Conservation (phyloP, 2,888 invertebrate genomes). For the Plagiodera versicolora region DNA sequence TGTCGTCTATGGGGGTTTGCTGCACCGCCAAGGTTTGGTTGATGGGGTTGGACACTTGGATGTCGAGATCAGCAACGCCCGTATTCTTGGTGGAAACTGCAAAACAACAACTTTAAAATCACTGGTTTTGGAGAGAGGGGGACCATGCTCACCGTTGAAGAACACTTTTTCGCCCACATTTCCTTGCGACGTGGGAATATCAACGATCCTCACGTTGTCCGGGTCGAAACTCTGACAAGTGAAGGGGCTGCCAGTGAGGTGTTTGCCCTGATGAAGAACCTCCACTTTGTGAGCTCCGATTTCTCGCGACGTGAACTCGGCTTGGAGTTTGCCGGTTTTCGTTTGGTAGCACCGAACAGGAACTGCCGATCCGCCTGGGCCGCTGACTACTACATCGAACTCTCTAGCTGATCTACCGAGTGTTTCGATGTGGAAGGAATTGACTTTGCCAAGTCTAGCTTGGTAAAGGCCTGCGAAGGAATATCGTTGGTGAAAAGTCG, state of each 20-base stretch:
- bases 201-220: conserved; percentile 76
- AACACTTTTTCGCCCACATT: conserved; percentile 81
- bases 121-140: no score
- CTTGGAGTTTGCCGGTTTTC: conserved; percentile 91
- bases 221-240: conserved; percentile 91
- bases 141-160: conserved; percentile 74
- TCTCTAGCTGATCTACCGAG: conserved; percentile 82
- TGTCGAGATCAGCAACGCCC: conserved; percentile 83
- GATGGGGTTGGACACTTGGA: conserved; percentile 84
- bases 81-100: conserved; percentile 79
- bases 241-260: conserved; percentile 91
- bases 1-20: conserved; percentile 70
- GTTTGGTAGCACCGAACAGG: conserved; percentile 86
- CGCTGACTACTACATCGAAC: conserved; percentile 84
- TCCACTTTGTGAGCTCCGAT: conserved; percentile 72
- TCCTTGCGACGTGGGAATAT: conserved; percentile 73
- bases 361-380: conserved; percentile 53
- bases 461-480: conserved; percentile 78
- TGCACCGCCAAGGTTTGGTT: conserved; percentile 82
- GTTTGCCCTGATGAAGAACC: conserved; percentile 86
- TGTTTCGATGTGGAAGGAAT: conserved; percentile 88
- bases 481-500: not conserved
- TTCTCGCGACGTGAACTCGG: conserved; percentile 87
- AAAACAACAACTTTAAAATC: conserved; percentile 29
- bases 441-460: conserved; percentile 77